Percentiles rank a stretch among this genome's conserved stretches.
These are phyloP conservation scores for Capreolus pygargus DNA, from an alignment of 2,113 vertebrate genomes.

Conservation along the genomic window DNA sequence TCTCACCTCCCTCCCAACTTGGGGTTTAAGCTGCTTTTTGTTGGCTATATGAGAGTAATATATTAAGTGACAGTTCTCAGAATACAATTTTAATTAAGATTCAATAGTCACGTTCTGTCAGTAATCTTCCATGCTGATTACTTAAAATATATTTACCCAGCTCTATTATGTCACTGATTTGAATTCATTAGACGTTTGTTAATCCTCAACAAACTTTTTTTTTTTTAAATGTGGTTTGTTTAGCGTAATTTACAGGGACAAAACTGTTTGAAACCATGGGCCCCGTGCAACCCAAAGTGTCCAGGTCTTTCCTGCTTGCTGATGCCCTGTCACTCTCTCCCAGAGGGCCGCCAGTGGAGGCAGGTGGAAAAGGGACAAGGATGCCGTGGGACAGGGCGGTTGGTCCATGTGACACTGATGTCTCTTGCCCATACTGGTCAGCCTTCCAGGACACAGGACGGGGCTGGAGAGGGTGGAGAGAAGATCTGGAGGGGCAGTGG, in stretches of 20 bases:
- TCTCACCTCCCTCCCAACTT: background rate
- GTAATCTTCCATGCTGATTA: slow-evolving; percentile 80
- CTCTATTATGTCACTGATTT: slow-evolving; percentile 78
- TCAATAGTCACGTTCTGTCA: slow-evolving; percentile 80
- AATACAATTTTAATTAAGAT: slow-evolving; percentile 83
- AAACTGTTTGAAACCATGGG: slow-evolving; percentile 39
- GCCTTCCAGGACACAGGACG: background rate
- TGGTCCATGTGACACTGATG: accelerated
- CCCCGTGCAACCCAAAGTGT: background rate
- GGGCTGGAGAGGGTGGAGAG: background rate
- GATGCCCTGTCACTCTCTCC: accelerated
- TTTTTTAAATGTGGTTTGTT: background rate
- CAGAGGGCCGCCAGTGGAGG: background rate
- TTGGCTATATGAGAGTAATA: slow-evolving; percentile 73
- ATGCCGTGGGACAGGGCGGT: accelerated
- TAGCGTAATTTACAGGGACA: slow-evolving; percentile 33
- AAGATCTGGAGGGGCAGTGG: background rate
- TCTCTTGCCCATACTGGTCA: background rate
- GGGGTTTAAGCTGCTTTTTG: slow-evolving; percentile 72
- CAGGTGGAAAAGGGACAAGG: background rate
- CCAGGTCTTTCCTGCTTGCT: background rate
- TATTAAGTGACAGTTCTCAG: slow-evolving; percentile 77
- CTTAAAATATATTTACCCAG: slow-evolving; percentile 78
- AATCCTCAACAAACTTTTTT: slow-evolving; percentile 71
- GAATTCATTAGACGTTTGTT: slow-evolving; percentile 78